A percentile compares a stretch with the other conserved stretches of the same genome.
These are phyloP conservation scores for Gymnorhina tibicen DNA, from an alignment of 2,113 vertebrate species.

Conservation along the genomic window DNA sequence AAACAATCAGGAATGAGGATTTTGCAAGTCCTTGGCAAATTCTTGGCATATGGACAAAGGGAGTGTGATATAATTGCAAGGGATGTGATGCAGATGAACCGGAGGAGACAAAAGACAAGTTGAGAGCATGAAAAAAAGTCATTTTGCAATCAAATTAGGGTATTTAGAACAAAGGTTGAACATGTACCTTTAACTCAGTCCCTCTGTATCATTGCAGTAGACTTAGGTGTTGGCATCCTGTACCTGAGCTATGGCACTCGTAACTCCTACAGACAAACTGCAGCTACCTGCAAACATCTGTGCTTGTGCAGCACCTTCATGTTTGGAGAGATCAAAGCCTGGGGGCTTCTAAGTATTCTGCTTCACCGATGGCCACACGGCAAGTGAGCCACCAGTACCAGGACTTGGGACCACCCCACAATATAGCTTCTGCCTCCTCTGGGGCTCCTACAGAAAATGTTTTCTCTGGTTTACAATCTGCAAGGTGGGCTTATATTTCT, in stretches of 20 bases:
- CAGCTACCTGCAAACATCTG: background rate
- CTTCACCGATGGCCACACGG: background rate
- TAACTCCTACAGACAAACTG: background rate
- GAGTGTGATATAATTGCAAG: background rate
- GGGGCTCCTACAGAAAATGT: background rate
- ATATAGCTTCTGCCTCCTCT: background rate
- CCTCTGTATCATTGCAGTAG: background rate
- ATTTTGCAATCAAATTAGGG: background rate
- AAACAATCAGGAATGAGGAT: background rate
- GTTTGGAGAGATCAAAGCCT: background rate
- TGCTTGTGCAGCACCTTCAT: background rate
- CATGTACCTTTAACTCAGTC: background rate
- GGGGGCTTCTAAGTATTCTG: background rate
- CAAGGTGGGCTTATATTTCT: background rate
- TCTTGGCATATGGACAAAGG: background rate
- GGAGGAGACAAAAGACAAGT: background rate
- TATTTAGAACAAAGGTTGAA: background rate
- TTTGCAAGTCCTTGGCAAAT: background rate
- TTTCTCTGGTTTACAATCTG: background rate
- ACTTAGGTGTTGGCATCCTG: background rate
- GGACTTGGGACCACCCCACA: fast-evolving
- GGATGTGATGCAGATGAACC: background rate
- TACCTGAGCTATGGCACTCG: background rate
- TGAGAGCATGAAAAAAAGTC: background rate
- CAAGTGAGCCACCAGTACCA: background rate